These are phyloP conservation scores for Ictalurus punctatus DNA, from an alignment of 2,113 vertebrate species.

Conservation along the genomic window DNA sequence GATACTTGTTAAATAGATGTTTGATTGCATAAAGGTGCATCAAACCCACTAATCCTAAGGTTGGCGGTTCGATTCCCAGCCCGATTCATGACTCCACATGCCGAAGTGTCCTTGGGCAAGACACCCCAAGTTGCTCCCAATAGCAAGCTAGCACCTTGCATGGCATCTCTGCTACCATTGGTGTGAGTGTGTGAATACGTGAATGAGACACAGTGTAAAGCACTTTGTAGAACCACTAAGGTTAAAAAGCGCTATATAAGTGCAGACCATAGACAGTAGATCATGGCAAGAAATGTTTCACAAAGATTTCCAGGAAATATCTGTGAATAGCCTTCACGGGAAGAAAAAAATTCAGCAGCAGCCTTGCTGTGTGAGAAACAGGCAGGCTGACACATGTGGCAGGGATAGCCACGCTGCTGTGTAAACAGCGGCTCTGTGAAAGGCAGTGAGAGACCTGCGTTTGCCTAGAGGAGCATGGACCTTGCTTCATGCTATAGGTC, in stretches of 20 bases:
- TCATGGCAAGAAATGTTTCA: not conserved
- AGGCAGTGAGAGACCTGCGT: conserved; percentile 62
- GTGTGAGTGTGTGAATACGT: too few species aligned
- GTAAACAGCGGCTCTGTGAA: conserved; percentile 67
- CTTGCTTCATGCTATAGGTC: conserved; percentile 64
- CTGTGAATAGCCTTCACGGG: not conserved
- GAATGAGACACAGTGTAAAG: too few species aligned
- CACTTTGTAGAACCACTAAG: too few species aligned
- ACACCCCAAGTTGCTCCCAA: too few species aligned
- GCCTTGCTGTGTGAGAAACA: not conserved
- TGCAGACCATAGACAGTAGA: too few species aligned
- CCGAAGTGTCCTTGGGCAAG: too few species aligned
- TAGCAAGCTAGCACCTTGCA: too few species aligned
- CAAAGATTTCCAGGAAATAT: not conserved
- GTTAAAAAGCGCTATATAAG: too few species aligned
- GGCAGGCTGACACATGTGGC: not conserved
- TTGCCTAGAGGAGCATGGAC: conserved; percentile 63
- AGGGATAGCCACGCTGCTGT: conserved; percentile 40
- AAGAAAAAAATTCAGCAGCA: not conserved
- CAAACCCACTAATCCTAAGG: too few species aligned
- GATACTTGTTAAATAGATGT: not conserved
- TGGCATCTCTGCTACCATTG: too few species aligned
- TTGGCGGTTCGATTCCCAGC: too few species aligned
- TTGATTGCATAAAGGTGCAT: not conserved
- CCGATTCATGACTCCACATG: too few species aligned